Evolutionary conservation across 2,888 invertebrate genomes (phyloP).

Genomic region (Dicyrtomina minuta): DNA sequence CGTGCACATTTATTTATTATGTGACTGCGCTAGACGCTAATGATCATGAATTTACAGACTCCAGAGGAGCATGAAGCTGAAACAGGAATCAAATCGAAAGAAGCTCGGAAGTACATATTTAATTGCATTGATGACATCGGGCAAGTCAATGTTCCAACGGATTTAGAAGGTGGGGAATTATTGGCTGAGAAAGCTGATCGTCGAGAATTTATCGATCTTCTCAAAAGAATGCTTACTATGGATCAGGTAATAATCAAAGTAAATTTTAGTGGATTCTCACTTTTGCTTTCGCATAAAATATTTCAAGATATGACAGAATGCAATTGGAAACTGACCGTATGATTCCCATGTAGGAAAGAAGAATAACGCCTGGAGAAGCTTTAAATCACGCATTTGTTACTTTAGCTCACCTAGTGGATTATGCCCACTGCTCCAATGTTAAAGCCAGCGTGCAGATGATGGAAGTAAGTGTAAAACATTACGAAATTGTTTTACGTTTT

Average conservation of each 20-base stretch:
- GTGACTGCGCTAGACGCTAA: too few species aligned
- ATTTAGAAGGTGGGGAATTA: slow-evolving; percentile 93
- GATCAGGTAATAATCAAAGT: slow-evolving; percentile 86
- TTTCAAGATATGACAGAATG: too few species aligned
- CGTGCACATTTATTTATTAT: too few species aligned
- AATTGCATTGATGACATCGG: slow-evolving; percentile 99
- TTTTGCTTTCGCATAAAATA: neutral
- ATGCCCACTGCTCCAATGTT: slow-evolving; percentile 94
- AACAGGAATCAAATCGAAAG: slow-evolving; percentile 97
- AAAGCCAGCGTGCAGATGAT: slow-evolving; percentile 98
- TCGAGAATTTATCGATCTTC: slow-evolving; percentile 93
- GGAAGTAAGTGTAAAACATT: slow-evolving; percentile 65
- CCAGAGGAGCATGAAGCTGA: slow-evolving; percentile 98
- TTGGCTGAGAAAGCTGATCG: slow-evolving; percentile 96
- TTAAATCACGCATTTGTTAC: slow-evolving; percentile 93
- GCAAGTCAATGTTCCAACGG: slow-evolving; percentile 94
- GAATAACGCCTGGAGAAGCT: slow-evolving; percentile 94
- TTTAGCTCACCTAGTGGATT: slow-evolving; percentile 89
- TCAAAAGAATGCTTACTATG: slow-evolving; percentile 97
- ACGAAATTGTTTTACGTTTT: too few species aligned
- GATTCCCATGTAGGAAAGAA: slow-evolving; percentile 68
- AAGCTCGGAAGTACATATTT: slow-evolving; percentile 98
- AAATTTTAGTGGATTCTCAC: slow-evolving; percentile 54
- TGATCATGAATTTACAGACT: slow-evolving; percentile 66
- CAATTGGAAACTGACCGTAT: too few species aligned